Evolutionary conservation across 2,888 invertebrate species (phyloP), one percentile per base, ranked within the genome.

Genomic region (Pyrocoelia pectoralis): DNA sequence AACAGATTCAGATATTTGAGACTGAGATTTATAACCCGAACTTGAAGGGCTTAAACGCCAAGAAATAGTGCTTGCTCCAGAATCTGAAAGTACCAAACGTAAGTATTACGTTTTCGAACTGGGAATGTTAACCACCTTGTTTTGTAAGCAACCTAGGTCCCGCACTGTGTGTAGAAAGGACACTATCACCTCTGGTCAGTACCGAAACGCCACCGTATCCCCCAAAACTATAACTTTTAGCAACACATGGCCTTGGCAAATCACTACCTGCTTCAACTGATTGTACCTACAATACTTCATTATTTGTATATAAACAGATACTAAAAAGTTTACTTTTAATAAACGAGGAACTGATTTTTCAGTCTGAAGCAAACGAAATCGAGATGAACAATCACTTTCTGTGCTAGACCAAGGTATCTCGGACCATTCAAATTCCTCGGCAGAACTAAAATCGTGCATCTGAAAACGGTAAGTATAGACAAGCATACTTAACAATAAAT

Each of bases 171-270:
- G 86, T 87, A 14, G 88, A 89, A 68, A 86, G 84, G 38, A 86
- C 84, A 71, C 88, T 88, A 73, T 90, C 90, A 6, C 87, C 88
- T 28, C 89, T 84, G 13, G 80, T 80, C 1, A 84, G 74, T 12
- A 81, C 78, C 17, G 85, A 82, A 72, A 83, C 82, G 55, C 77
- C 87, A 10, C 88, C 89, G 77, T 93, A 93, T 1, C 93, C 95
- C 9, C 93, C 94, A 76, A 95, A 96, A 80, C 94, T 95, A 83
- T 93, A 94, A 53, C 94, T 93, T 80, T 93, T 93, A 49, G 91
- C 89, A 46, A 91, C 89, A 12, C 87, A 87, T 74, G 79, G 86
- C 74, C 84, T 79, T 68, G 77, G 69, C 5, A 81, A 76, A 66
- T 80, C 81, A 53, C 72, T 73, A 17, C 79, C 80, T 3, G 77